Percentiles rank a stretch among this genome's conserved stretches.
Conservation (phyloP, 2,888 invertebrate species). For the Liopterus haemorrhoidalis region DNA sequence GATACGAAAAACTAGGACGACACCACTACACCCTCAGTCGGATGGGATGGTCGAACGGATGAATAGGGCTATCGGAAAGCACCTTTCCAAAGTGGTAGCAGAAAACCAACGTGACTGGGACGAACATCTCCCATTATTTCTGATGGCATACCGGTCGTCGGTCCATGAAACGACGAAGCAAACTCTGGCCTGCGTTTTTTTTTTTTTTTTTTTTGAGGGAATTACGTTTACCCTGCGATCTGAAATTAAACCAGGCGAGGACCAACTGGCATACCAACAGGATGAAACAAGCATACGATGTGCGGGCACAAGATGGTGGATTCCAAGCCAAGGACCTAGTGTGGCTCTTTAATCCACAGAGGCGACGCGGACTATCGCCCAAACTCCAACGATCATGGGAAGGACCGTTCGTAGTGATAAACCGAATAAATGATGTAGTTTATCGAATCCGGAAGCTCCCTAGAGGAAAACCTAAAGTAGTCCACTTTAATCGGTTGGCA, state of each 20-base stretch:
- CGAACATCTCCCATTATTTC: slow-evolving; percentile 20
- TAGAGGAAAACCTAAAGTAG: not conserved
- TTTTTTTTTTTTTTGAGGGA: too few species aligned
- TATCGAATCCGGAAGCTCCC: slow-evolving; percentile 6
- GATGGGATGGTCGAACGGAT: slow-evolving; percentile 14
- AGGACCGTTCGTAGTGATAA: slow-evolving; percentile 1
- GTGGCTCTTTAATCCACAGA: slow-evolving; percentile 2
- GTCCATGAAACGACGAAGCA: slow-evolving; percentile 15
- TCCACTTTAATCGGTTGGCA: too few species aligned
- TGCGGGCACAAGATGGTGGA: slow-evolving; percentile 1
- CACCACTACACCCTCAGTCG: too few species aligned
- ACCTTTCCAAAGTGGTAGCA: slow-evolving; percentile 3
- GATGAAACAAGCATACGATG: slow-evolving; percentile 6
- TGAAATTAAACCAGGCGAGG: too few species aligned
- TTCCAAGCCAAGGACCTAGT: not conserved
- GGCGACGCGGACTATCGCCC: not conserved
- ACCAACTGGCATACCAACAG: too few species aligned
- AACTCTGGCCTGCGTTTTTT: not conserved
- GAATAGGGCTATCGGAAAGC: slow-evolving; percentile 7
- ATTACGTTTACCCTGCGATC: too few species aligned
- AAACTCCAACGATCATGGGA: slow-evolving; percentile 3
- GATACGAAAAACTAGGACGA: slow-evolving; percentile 32
- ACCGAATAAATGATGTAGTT: slow-evolving; percentile 1
- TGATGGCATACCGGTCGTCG: slow-evolving; percentile 17
- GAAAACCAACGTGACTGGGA: slow-evolving; percentile 12